Conservation (phyloP, 2,797 vertebrate genomes). For the Calcarius lapponicus region DNA sequence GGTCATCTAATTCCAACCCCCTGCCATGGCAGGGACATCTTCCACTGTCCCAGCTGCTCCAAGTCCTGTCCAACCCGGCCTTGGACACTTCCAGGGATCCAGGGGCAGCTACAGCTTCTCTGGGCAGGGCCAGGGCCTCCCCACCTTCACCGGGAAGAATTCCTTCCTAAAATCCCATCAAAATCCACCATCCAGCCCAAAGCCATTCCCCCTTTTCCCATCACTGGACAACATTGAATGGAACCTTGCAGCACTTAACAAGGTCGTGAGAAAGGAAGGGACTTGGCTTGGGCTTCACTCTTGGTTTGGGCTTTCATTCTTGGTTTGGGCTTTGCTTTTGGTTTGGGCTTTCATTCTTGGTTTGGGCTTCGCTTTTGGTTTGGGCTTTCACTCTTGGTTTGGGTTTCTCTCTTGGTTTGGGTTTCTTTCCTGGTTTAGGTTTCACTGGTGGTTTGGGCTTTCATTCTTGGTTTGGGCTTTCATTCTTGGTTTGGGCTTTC, state of each 20-base stretch:
- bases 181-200: neutral
- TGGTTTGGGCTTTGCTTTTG: accelerated
- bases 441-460: neutral
- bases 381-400: neutral
- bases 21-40: neutral
- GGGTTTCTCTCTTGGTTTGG: neutral
- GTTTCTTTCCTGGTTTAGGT: neutral
- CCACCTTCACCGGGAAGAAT: accelerated
- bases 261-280: accelerated
- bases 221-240: neutral
- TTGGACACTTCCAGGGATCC: neutral
- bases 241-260: accelerated
- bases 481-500: too few relatives aligned
- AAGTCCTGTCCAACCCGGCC: accelerated
- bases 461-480: accelerated
- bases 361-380: neutral
- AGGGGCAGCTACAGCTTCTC: neutral
- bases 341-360: neutral
- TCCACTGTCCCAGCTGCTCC: accelerated
- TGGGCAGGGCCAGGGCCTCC: neutral
- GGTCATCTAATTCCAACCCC: accelerated
- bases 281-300: accelerated
- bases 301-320: neutral
- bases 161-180: neutral
- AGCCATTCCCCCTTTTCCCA: neutral